Evolutionary conservation across 2,888 invertebrate species (phyloP).

Genomic region (Lissocephala sabroskyi): DNA sequence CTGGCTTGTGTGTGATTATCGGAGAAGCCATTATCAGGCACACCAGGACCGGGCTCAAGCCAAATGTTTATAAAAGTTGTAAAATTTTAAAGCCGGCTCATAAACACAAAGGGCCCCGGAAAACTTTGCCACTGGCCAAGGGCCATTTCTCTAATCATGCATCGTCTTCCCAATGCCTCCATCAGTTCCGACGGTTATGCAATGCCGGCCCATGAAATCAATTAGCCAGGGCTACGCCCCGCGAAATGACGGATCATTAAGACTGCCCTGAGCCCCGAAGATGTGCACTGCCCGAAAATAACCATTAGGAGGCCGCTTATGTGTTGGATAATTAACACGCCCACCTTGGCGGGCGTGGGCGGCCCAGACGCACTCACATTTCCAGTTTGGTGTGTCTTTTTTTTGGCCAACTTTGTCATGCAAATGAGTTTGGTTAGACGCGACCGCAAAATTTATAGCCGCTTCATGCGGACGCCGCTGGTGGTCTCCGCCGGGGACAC

Average conservation of each 20-base stretch:
- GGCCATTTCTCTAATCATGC: too few species aligned
- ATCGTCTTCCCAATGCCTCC: not conserved
- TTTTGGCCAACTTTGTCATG: constrained; percentile 61
- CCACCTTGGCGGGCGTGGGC: too few species aligned
- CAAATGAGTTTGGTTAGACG: constrained; percentile 44
- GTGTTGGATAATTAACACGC: constrained; percentile 65
- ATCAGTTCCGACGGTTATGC: constrained; percentile 28
- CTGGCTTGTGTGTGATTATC: constrained; percentile 40
- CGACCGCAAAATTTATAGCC: constrained; percentile 34
- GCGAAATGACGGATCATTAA: constrained; percentile 39
- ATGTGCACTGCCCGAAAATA: constrained; percentile 17
- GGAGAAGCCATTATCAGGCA: constrained; percentile 5
- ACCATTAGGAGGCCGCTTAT: too few species aligned
- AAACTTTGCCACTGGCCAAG: too few species aligned
- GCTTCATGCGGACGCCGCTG: constrained; percentile 27
- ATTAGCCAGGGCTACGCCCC: constrained; percentile 42
- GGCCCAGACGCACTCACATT: too few species aligned
- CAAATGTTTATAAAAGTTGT: constrained; percentile 45
- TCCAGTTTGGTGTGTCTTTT: too few species aligned
- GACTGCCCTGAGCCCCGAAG: constrained; percentile 19
- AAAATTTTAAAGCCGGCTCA: constrained; percentile 53
- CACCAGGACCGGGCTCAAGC: constrained; percentile 14
- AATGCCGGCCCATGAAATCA: constrained; percentile 41
- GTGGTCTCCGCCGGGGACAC: constrained; percentile 37
- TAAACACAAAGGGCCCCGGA: constrained; percentile 39